Evolutionary conservation across 2,113 vertebrate genomes (phyloP), one percentile per base, ranked within the genome.

Genomic region (Cacatua alba): DNA sequence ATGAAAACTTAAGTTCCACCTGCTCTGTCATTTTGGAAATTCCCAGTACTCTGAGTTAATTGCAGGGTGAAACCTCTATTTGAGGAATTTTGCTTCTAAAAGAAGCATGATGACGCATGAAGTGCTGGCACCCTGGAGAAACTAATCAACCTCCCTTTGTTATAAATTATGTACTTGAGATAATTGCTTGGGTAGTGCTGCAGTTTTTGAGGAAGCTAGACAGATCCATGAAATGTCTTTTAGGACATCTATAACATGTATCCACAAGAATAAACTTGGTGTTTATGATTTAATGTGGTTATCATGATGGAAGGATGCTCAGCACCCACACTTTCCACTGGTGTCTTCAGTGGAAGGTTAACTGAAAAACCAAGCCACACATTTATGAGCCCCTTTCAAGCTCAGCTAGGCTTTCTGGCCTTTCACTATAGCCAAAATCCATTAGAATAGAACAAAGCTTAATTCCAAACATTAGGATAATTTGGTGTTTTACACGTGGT

Each of bases 111-210:
- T 95, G 92, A 96, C 64, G 76, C 82, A 72, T 88, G 86, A 78
- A 95, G 68, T 70, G 29, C 65, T 93, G 90, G 83, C 94, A 93
- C 90, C 94, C 90, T 84, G 92, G 77, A 88, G 92, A 88, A 96
- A 95, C 82, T 89, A 96, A 96, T 97, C 95, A 95, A 39, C 95
- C 77, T 92, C 88, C 91, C 83, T 93, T 93, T 92, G 88, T 96
- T 94, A 92, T 84, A 85, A 96, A 84, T 96, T 83, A 92, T 69
- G 78, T 84, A 39, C 87, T 96, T 2, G 9, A 79, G 67, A 57
- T 93, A 88, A 82, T 95, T 53, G 48, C 82, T 83, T 91, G 78
- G 59, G 59, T 85, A 94, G 86, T 53, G 67, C 70, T 94, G 65
- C 62, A 87, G 39, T 75, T 94, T 77, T 72, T 68, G 83, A 82